Percentiles rank a stretch among this genome's conserved stretches.
These are phyloP conservation scores for Heliconius erato DNA, from an alignment of 2,888 invertebrate genomes.

Conservation along the genomic window DNA sequence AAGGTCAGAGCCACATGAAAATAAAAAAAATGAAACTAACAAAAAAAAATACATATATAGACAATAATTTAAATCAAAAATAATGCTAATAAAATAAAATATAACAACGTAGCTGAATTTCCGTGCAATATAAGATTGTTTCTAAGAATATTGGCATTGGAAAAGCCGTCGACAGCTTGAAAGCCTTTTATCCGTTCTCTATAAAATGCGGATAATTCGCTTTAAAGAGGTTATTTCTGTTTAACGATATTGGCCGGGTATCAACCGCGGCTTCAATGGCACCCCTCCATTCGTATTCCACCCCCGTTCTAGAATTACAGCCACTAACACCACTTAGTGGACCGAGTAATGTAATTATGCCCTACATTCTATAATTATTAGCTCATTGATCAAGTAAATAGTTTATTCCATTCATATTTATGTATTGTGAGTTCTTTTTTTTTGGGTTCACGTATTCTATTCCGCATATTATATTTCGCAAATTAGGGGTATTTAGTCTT, in stretches of 20 bases:
- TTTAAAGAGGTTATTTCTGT: conserved; percentile 42
- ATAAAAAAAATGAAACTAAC: not conserved
- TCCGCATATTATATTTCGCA: too few species aligned
- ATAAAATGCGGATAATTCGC: conserved; percentile 45
- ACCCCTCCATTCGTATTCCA: conserved; percentile 41
- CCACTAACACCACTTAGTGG: conserved; percentile 35
- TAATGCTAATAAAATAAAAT: not conserved
- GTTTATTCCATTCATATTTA: not conserved
- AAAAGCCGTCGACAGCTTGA: conserved; percentile 31
- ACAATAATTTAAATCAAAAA: not conserved
- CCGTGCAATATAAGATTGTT: conserved; percentile 14
- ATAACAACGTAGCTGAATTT: not conserved
- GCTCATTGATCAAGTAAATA: conserved; percentile 2
- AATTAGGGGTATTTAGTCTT: too few species aligned
- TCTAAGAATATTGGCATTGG: conserved; percentile 19
- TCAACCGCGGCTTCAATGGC: conserved; percentile 37
- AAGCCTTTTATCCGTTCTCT: conserved; percentile 45
- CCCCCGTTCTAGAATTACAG: conserved; percentile 33
- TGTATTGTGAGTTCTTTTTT: not conserved
- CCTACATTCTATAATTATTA: conserved; percentile 13
- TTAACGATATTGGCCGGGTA: conserved; percentile 41
- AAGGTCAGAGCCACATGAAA: too few species aligned
- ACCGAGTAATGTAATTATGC: conserved; percentile 13
- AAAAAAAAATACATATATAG: too few species aligned
- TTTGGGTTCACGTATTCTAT: too few species aligned